Percentiles rank a stretch among this genome's conserved stretches.
Conservation (phyloP, 2,888 invertebrate species). For the Lasius fuliginosus region DNA sequence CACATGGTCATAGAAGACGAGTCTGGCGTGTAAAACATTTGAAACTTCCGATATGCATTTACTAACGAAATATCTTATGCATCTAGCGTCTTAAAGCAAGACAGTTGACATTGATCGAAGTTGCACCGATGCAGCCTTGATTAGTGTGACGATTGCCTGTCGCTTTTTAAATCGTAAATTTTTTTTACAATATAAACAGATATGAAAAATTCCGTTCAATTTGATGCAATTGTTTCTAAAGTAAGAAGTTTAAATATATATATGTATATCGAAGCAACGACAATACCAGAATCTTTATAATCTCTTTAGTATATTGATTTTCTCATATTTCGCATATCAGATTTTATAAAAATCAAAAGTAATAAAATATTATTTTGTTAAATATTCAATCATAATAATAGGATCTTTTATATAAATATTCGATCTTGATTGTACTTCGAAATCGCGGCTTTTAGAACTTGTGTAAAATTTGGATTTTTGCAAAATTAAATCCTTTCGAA, state of each 20-base stretch:
- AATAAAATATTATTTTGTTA: neutral
- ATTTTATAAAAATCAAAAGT: neutral
- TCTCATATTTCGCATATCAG: neutral
- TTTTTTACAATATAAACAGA: neutral
- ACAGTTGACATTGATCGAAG: constrained; percentile 15
- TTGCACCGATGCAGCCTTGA: constrained; percentile 5
- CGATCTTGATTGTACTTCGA: neutral
- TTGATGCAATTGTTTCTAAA: neutral
- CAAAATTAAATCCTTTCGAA: neutral
- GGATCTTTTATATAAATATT: neutral
- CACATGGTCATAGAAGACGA: constrained; percentile 33
- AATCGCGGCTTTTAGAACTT: neutral
- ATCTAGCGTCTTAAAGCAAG: constrained; percentile 26
- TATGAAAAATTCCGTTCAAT: neutral
- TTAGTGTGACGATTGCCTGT: neutral
- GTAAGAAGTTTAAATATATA: neutral
- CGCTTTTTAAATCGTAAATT: constrained; percentile 9
- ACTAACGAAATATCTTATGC: constrained; percentile 9
- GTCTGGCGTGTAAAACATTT: constrained; percentile 25
- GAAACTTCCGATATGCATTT: constrained; percentile 14
- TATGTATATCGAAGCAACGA: neutral
- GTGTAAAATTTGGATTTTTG: neutral
- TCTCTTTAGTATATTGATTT: neutral
- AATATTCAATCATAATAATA: neutral
- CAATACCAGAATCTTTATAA: neutral